phyloP scores from a whole-genome alignment of 2,888 invertebrate genomes.

The Danaus chrysippus region DNA sequence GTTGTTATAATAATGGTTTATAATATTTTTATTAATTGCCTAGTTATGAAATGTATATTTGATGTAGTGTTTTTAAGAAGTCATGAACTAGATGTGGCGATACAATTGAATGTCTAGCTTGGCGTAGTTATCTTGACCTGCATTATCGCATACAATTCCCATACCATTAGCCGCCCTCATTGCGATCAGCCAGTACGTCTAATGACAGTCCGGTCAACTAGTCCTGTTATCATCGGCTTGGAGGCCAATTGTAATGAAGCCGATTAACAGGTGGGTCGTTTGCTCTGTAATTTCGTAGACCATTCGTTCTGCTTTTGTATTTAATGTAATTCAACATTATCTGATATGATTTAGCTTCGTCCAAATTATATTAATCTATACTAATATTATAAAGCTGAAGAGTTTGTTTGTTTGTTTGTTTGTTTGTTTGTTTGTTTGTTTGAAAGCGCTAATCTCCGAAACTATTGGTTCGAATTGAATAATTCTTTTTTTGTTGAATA shows the following conservation, averaged over 20 bases:
- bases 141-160: constrained; percentile 37
- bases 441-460: too few species aligned
- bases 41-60: too few species aligned
- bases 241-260: constrained; percentile 58
- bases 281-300: constrained; percentile 27
- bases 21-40: too few species aligned
- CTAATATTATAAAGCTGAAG: too few species aligned
- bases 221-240: constrained; percentile 48
- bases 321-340: constrained; percentile 16
- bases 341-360: neutral
- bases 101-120: neutral
- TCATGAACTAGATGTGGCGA: too few species aligned
- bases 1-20: neutral
- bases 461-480: too few species aligned
- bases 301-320: constrained; percentile 16
- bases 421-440: too few species aligned
- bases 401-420: too few species aligned
- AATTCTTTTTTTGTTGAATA: too few species aligned
- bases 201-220: constrained; percentile 44
- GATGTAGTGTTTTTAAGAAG: too few species aligned
- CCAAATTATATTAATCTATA: too few species aligned
- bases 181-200: constrained; percentile 36
- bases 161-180: constrained; percentile 39
- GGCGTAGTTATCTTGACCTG: constrained; percentile 38
- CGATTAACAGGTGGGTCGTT: constrained; percentile 53